A percentile compares a stretch with the other conserved stretches of the same genome.
Evolutionary conservation across 1,140 invertebrate species (phyloP).

Genomic region (Pygmarrhopalites habei): DNA sequence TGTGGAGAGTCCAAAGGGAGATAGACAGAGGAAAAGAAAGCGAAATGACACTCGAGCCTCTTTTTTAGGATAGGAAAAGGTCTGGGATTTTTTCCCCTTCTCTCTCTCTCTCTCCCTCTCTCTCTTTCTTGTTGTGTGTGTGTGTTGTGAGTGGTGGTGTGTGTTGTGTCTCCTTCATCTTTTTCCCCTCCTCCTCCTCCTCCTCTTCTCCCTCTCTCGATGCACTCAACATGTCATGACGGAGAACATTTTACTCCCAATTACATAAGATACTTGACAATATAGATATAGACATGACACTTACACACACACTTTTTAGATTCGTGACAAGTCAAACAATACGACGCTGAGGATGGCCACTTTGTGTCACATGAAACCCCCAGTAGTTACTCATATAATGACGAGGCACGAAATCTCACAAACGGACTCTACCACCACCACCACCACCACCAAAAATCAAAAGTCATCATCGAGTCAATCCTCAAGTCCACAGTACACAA

Average conservation of each 20-base stretch:
- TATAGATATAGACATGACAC: constrained; percentile 12
- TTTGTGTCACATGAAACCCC: constrained; percentile 14
- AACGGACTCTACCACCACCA: no score
- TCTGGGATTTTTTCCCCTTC: background rate
- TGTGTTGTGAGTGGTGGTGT: no score
- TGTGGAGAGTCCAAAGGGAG: no score
- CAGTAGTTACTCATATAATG: constrained; percentile 11
- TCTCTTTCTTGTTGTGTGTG: no score
- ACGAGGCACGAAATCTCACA: constrained; percentile 19
- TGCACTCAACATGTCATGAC: constrained; percentile 18
- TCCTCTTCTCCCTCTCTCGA: background rate
- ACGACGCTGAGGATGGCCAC: constrained; percentile 17
- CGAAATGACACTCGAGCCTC: no score
- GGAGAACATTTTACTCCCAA: constrained; percentile 13
- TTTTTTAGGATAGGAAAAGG: no score
- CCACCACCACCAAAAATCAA: no score
- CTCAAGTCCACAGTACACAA: no score
- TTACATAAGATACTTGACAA: constrained; percentile 16
- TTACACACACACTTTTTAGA: background rate
- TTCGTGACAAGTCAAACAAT: constrained; percentile 12
- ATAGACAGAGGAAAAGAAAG: no score
- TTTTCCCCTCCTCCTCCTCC: background rate
- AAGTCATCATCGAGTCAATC: no score
- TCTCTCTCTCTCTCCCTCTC: background rate
- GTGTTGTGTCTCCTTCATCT: constrained; percentile 2